phyloP scores from a whole-genome alignment of 2,113 vertebrate genomes.

The Henicopernis longicauda region DNA sequence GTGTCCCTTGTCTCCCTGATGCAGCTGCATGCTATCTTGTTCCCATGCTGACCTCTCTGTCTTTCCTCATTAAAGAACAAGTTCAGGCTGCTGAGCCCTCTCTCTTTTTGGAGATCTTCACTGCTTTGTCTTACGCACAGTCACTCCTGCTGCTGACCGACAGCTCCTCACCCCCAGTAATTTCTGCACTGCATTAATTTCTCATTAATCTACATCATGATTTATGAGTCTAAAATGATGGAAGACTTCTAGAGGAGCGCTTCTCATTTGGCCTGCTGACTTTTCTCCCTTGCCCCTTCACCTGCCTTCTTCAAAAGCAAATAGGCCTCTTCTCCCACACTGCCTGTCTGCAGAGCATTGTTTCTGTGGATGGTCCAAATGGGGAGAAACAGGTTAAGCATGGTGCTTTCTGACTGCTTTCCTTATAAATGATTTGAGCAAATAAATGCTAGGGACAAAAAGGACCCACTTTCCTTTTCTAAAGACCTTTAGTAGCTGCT shows the following conservation, averaged over 20 bases:
- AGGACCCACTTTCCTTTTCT: background rate
- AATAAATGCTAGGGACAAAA: background rate
- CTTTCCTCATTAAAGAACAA: conserved; percentile 35
- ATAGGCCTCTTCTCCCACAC: background rate
- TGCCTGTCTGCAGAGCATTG: background rate
- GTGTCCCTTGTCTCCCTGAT: conserved; percentile 2
- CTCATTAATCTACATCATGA: conserved; percentile 55
- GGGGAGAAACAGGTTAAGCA: background rate
- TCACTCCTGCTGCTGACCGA: conserved; percentile 33
- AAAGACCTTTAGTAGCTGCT: background rate
- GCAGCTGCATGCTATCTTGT: background rate
- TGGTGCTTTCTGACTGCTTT: background rate
- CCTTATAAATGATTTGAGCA: background rate
- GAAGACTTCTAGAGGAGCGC: conserved; percentile 9
- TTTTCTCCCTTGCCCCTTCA: background rate
- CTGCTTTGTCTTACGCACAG: conserved; percentile 13
- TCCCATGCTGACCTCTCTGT: conserved; percentile 11
- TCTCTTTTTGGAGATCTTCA: background rate
- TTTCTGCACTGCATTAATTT: conserved; percentile 60
- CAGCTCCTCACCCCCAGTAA: conserved; percentile 41
- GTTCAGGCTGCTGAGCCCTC: background rate
- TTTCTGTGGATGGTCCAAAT: background rate
- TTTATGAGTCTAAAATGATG: conserved; percentile 51
- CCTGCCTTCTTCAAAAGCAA: background rate
- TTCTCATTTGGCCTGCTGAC: conserved; percentile 2